Conservation (phyloP, 2,888 invertebrate species). For the Zootermopsis nevadensis region DNA sequence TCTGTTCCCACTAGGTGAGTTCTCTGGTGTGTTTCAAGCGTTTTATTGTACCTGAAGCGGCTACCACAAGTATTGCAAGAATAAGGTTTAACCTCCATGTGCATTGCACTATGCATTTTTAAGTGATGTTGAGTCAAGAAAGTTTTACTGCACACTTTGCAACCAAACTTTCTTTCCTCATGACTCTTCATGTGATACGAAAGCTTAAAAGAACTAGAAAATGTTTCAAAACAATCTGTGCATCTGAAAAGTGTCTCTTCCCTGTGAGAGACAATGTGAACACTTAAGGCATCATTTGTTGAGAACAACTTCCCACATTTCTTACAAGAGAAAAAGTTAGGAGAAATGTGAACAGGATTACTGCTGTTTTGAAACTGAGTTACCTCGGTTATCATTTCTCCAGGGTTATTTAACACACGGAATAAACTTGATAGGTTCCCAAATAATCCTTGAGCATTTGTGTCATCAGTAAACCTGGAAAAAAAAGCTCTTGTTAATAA, state of each 20-base stretch:
- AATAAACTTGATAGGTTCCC: constrained; percentile 33
- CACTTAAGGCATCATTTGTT: neutral
- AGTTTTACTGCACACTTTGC: constrained; percentile 15
- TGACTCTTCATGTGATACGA: constrained; percentile 34
- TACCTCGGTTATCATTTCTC: constrained; percentile 33
- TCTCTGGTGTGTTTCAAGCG: neutral
- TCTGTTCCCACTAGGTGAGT: neutral
- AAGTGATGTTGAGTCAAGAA: constrained; percentile 26
- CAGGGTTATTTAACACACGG: constrained; percentile 29
- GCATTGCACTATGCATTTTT: constrained; percentile 37
- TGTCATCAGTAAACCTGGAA: constrained; percentile 25
- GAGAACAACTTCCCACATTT: constrained; percentile 24
- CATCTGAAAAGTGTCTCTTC: constrained; percentile 25
- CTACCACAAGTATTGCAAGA: neutral
- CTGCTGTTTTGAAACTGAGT: constrained; percentile 10
- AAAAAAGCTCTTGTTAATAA: constrained; percentile 18
- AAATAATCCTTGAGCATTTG: constrained; percentile 32
- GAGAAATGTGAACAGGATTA: constrained; percentile 6
- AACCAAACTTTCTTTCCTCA: constrained; percentile 21
- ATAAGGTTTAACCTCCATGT: constrained; percentile 19
- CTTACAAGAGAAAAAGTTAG: constrained; percentile 31
- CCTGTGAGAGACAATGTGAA: neutral
- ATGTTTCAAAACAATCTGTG: constrained; percentile 39
- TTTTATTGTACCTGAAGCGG: constrained; percentile 23
- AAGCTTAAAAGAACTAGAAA: constrained; percentile 39